phyloP scores from a whole-genome alignment of 2,797 vertebrate species.

The Fundulus diaphanus region DNA sequence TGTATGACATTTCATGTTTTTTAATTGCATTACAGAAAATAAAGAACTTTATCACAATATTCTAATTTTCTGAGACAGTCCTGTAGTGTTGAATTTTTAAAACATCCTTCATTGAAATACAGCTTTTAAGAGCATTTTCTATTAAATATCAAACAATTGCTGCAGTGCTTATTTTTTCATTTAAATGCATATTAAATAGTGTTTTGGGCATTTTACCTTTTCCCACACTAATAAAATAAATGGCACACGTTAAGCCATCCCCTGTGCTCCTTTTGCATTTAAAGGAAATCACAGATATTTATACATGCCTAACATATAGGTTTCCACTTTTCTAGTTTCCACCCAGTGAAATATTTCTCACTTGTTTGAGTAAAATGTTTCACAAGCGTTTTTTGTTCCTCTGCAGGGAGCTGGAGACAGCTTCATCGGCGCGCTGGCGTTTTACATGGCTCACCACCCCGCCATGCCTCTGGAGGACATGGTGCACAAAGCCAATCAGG shows the following conservation, averaged over 20 bases:
- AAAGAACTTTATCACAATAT: no score
- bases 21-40: no score
- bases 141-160: neutral
- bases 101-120: no score
- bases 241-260: neutral
- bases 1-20: no score
- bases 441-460: constrained; percentile 90
- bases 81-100: no score
- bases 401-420: constrained; percentile 96
- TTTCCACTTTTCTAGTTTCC: neutral
- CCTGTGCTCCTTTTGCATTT: neutral
- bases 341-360: neutral
- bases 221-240: neutral
- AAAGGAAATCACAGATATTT: neutral
- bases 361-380: neutral
- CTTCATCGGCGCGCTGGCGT: constrained; percentile 94
- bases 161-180: neutral
- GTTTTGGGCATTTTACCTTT: neutral
- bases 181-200: neutral
- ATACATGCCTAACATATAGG: neutral
- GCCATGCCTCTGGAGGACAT: constrained; percentile 89
- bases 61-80: no score
- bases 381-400: constrained; percentile 21
- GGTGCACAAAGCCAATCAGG: constrained; percentile 86
- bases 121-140: no score